These are phyloP conservation scores for Scaptomyza cyrtandrae DNA, from an alignment of 2,888 invertebrate species.

Conservation along the genomic window DNA sequence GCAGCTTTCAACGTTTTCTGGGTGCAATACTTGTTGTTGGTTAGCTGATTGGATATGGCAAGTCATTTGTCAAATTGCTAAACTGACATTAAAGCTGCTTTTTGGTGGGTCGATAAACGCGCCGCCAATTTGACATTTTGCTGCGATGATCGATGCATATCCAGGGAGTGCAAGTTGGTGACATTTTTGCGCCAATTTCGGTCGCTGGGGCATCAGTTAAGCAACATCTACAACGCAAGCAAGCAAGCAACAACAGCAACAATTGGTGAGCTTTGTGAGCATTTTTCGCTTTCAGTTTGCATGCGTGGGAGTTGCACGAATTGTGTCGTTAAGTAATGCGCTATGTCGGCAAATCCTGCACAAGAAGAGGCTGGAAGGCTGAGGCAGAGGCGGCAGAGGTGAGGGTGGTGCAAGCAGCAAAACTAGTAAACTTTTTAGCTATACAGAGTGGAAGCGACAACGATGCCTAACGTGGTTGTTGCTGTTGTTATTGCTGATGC, in stretches of 20 bases:
- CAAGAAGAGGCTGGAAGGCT: constrained; percentile 43
- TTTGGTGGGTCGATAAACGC: constrained; percentile 68
- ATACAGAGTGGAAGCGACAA: constrained; percentile 56
- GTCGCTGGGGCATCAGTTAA: constrained; percentile 80
- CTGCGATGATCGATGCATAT: constrained; percentile 72
- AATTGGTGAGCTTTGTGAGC: constrained; percentile 60
- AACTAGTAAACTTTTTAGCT: constrained; percentile 46
- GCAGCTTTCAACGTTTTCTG: constrained; percentile 59
- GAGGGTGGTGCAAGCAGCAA: constrained; percentile 4
- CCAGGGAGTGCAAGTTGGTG: constrained; percentile 66
- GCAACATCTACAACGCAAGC: constrained; percentile 42
- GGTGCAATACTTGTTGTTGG: constrained; percentile 29
- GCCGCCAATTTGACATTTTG: constrained; percentile 73
- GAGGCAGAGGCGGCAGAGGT: neutral
- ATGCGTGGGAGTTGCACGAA: constrained; percentile 82
- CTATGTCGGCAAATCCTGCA: constrained; percentile 71
- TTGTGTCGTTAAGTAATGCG: constrained; percentile 79
- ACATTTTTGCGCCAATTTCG: constrained; percentile 78
- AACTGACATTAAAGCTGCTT: constrained; percentile 76
- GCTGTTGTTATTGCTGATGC: constrained; percentile 39
- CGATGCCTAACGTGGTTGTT: constrained; percentile 30
- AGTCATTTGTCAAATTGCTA: constrained; percentile 78
- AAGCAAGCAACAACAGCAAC: constrained; percentile 24
- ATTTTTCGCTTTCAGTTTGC: constrained; percentile 78
- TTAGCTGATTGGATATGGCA: constrained; percentile 44